phyloP scores from a whole-genome alignment of 2,888 invertebrate species.

The Agriopis marginaria region DNA sequence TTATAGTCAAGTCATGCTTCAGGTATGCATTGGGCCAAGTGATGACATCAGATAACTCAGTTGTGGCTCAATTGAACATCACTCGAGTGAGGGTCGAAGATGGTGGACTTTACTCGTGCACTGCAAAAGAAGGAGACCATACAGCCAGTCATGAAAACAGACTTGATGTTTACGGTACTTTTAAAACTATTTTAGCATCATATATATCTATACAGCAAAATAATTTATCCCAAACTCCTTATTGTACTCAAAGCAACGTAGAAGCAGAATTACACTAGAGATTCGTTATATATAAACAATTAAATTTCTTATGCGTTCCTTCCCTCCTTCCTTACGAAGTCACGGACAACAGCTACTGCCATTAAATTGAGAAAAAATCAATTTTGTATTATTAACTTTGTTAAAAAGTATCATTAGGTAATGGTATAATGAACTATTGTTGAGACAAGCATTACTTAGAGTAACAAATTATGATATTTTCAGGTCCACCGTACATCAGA shows the following conservation, averaged over 20 bases:
- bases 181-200: too few species aligned
- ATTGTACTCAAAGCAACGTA: too few species aligned
- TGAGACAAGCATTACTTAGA: constrained; percentile 1
- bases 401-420: too few species aligned
- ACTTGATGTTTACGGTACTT: constrained; percentile 84
- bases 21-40: constrained; percentile 80
- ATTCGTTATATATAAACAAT: too few species aligned
- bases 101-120: constrained; percentile 88
- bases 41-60: constrained; percentile 80
- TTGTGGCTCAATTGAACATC: constrained; percentile 82
- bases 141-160: constrained; percentile 73
- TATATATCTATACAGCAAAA: too few species aligned
- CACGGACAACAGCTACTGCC: too few species aligned
- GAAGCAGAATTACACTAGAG: too few species aligned
- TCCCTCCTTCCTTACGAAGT: too few species aligned
- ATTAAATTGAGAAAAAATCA: too few species aligned
- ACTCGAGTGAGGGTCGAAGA: constrained; percentile 86
- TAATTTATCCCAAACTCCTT: too few species aligned
- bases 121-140: constrained; percentile 78
- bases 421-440: neutral
- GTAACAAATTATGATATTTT: constrained; percentile 34
- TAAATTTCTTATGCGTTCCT: too few species aligned
- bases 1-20: constrained; percentile 33
- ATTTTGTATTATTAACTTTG: too few species aligned
- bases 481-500: constrained; percentile 92